Evolutionary conservation across 2,113 vertebrate genomes (phyloP).

Genomic region (Caranx melampygus): DNA sequence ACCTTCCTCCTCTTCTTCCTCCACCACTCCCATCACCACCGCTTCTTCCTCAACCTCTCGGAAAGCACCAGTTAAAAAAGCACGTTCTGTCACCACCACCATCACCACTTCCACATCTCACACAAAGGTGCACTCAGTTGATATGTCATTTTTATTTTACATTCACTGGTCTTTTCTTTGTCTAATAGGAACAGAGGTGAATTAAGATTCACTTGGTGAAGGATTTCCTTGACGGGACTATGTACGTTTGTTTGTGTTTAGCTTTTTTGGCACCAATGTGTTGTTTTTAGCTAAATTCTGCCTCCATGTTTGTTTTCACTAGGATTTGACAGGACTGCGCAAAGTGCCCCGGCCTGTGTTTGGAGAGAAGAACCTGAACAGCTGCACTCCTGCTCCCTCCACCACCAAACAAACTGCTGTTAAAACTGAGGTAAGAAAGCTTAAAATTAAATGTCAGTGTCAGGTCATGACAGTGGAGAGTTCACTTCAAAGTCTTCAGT

Average conservation of each 20-base stretch:
- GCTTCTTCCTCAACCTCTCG: conserved; percentile 75
- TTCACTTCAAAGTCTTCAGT: not conserved
- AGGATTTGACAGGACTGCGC: conserved; percentile 87
- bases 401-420: conserved; percentile 63
- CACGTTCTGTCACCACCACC: conserved; percentile 69
- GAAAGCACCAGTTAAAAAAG: conserved; percentile 85
- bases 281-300: conserved; percentile 63
- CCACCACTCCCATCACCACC: conserved; percentile 50
- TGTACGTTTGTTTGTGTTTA: not conserved
- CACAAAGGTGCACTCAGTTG: conserved; percentile 83
- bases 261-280: not conserved
- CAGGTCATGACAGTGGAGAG: not conserved
- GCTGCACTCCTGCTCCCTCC: conserved; percentile 82
- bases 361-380: conserved; percentile 96
- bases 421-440: conserved; percentile 84
- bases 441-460: not conserved
- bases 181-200: not conserved
- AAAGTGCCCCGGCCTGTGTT: conserved; percentile 92
- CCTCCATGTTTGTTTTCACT: conserved; percentile 72
- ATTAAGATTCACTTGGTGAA: not conserved
- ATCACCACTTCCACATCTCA: conserved; percentile 64
- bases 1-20: conserved; percentile 71
- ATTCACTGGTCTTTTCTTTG: not conserved
- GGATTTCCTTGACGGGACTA: not conserved
- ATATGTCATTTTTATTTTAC: not conserved